Evolutionary conservation across 2,113 vertebrate species (phyloP), one percentile per base, ranked within the genome.

Genomic region (Catharus minimus): DNA sequence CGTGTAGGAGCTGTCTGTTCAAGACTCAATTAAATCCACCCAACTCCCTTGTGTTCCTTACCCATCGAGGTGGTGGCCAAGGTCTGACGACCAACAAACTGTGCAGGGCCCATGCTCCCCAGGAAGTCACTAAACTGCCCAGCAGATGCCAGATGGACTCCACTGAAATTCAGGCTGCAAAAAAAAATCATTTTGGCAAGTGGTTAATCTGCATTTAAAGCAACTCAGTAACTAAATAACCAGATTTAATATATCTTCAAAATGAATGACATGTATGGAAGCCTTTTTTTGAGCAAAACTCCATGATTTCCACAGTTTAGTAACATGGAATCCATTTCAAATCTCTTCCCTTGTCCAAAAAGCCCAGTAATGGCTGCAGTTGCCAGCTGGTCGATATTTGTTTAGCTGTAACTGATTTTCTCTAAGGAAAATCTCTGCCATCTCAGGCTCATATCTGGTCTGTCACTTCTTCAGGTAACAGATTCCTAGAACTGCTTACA

Each of bases 21-120:
- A 36, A 39, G 36, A 52, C 61, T 71, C 64, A 82, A 10, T 83
- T 50, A 72, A 85, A 90, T 53, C 20, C 44, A n/a, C 57, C 16
- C 41, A 79, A 65, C 15, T 41, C 24, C 30, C 68, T 13, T 43
- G 23, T 72, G 62, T 13, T 92, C 71, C 98, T 99, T 96, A 99
- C 99, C 99, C 99, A 99, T 98, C 1, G 99, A 99, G 12, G 99
- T 99, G n/a, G 99, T 99, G 43, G 99, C 99, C 96, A 99, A 95
- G 49, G 99, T 99, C 97, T 99, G 99, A 85, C 99, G 98, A 20
- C 99, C 99, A 68, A 99, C 99, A 80, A 99, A 99, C 94, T 99
- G 99, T 18, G 99, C 99, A 3, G 99, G 99, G 32, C 99, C 99
- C 99, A 99, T 99, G 90, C 99, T 99, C 26, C 99, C 99, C 91